Conservation (phyloP, 2,113 vertebrate genomes). For the Bubo blakistoni region DNA sequence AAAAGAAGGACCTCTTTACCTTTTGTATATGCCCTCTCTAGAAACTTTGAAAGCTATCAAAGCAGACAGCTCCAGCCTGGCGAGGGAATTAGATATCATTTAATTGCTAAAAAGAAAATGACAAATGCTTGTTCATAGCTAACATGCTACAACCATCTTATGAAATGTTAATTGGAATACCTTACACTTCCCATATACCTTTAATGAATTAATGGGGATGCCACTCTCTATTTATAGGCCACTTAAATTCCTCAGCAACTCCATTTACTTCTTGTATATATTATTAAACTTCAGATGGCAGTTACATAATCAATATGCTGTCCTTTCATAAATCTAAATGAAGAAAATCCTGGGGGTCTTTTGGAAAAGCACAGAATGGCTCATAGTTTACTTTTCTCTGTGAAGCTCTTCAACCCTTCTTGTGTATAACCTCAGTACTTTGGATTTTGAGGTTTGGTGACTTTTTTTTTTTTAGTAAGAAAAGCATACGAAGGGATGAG, state of each 20-base stretch:
- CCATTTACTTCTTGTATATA: conserved; percentile 60
- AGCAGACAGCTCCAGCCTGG: conserved; percentile 44
- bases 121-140: conserved; percentile 69
- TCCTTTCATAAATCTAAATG: conserved; percentile 64
- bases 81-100: conserved; percentile 62
- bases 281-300: conserved; percentile 65
- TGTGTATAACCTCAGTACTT: background rate
- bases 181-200: conserved; percentile 54
- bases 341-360: conserved; percentile 36
- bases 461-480: background rate
- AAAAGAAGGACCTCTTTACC: background rate
- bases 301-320: conserved; percentile 67
- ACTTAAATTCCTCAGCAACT: conserved; percentile 60
- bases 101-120: conserved; percentile 68
- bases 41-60: conserved; percentile 53
- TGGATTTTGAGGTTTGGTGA: background rate
- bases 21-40: background rate
- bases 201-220: conserved; percentile 72
- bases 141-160: conserved; percentile 61
- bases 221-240: conserved; percentile 66
- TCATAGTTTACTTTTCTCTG: background rate
- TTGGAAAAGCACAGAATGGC: background rate
- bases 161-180: conserved; percentile 71
- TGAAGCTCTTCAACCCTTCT: background rate
- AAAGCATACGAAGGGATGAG: background rate